A percentile compares a stretch with the other conserved stretches of the same genome.
phyloP scores from a whole-genome alignment of 2,113 vertebrate species.

The Chascanopsetta lugubris region DNA sequence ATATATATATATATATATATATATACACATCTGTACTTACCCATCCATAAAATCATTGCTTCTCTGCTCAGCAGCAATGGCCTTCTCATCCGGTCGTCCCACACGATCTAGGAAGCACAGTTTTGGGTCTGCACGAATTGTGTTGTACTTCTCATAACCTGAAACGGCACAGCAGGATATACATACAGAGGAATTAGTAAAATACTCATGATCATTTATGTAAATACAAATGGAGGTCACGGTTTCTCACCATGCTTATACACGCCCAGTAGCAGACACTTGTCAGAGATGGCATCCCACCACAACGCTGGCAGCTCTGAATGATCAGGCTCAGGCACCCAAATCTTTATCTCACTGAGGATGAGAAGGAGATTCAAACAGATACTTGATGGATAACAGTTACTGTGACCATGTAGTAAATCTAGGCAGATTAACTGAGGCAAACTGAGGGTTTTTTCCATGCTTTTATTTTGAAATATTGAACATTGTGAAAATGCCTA shows the following conservation, averaged over 20 bases:
- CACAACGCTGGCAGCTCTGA: constrained; percentile 94
- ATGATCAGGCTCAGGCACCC: constrained; percentile 95
- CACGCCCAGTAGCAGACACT: constrained; percentile 94
- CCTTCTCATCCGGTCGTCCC: constrained; percentile 96
- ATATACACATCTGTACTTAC: constrained; percentile 83
- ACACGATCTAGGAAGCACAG: constrained; percentile 95
- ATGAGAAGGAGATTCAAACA: constrained; percentile 17
- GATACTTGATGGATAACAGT: background rate
- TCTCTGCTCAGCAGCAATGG: constrained; percentile 96
- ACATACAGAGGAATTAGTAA: constrained; percentile 31
- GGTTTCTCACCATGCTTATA: constrained; percentile 93
- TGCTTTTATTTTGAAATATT: no score
- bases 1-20: no score
- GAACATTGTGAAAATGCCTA: no score
- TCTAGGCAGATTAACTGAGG: background rate
- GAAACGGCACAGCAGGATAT: constrained; percentile 5
- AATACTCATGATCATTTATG: no score
- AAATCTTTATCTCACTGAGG: constrained; percentile 93
- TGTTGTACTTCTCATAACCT: constrained; percentile 99
- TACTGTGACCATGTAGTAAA: background rate
- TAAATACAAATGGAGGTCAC: no score
- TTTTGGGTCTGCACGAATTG: constrained; percentile 92
- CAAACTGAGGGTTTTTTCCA: no score
- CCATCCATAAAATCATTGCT: constrained; percentile 97
- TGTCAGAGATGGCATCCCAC: constrained; percentile 95